A percentile compares a stretch with the other conserved stretches of the same genome.
These are phyloP conservation scores for Lucilia sericata DNA, from an alignment of 1,140 invertebrate genomes.

Conservation along the genomic window DNA sequence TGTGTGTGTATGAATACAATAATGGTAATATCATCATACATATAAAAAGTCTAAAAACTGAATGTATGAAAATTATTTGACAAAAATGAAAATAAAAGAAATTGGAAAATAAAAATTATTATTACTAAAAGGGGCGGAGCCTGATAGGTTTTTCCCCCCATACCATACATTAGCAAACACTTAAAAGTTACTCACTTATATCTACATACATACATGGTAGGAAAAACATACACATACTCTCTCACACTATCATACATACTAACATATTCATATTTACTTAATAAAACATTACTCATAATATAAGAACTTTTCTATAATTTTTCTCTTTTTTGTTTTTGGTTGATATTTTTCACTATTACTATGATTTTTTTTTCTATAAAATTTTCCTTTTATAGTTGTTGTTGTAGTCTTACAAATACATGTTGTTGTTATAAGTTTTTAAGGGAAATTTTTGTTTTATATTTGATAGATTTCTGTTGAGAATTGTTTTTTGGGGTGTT, in stretches of 20 bases:
- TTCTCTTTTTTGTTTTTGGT: neutral
- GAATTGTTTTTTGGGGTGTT: constrained; percentile 3
- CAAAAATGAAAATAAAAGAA: constrained; percentile 61
- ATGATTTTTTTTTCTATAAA: neutral
- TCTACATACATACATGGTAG: neutral
- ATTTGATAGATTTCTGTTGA: neutral
- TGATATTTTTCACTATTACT: neutral
- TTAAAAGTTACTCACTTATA: constrained; percentile 7
- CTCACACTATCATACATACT: neutral
- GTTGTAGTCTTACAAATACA: neutral
- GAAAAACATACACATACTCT: neutral
- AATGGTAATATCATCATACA: neutral
- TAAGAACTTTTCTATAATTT: neutral
- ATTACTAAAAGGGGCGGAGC: constrained; percentile 49
- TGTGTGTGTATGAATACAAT: neutral
- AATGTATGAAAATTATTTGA: constrained; percentile 41
- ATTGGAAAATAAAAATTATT: constrained; percentile 62
- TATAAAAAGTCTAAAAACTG: neutral
- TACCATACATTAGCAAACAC: neutral
- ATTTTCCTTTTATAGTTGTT: neutral
- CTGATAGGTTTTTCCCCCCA: constrained; percentile 38
- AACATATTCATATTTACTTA: constrained; percentile 26
- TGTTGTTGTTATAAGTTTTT: neutral
- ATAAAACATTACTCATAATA: constrained; percentile 21
- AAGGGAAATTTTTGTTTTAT: neutral